Percentiles rank a stretch among this genome's conserved stretches.
Evolutionary conservation across 1,140 invertebrate genomes (phyloP).

Genomic region (Pseudachorutes palmiensis): DNA sequence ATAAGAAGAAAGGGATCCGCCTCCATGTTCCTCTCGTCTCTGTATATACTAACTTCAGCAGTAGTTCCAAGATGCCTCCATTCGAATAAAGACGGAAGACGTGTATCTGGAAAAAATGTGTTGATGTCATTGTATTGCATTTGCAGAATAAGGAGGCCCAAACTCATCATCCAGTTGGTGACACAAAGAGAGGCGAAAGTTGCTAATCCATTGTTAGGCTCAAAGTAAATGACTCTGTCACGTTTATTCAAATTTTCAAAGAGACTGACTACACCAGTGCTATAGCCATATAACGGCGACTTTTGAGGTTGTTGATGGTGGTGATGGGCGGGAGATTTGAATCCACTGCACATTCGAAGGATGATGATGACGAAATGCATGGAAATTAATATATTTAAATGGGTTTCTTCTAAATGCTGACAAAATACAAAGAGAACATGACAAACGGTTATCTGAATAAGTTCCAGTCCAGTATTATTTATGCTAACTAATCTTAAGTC

Average conservation of each 20-base stretch:
- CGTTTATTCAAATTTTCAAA: conserved; percentile 3
- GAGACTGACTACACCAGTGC: not conserved
- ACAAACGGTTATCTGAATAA: not conserved
- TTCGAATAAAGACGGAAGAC: too few species aligned
- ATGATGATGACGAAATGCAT: not conserved
- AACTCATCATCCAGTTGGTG: not conserved
- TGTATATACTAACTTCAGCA: too few species aligned
- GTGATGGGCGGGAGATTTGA: not conserved
- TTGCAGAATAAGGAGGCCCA: too few species aligned
- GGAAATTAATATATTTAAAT: not conserved
- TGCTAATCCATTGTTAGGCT: not conserved
- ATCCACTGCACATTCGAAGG: not conserved
- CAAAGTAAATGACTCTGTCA: not conserved
- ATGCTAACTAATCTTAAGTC: not conserved
- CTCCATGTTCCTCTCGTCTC: too few species aligned
- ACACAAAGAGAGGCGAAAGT: not conserved
- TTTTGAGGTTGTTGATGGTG: not conserved
- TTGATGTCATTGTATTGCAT: not conserved
- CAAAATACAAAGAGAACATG: not conserved
- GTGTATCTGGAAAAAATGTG: too few species aligned
- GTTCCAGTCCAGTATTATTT: not conserved
- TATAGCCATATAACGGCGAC: not conserved
- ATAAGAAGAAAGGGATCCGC: too few species aligned
- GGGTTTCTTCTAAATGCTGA: not conserved
- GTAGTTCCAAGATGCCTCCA: too few species aligned